Evolutionary conservation across 2,888 invertebrate species (phyloP).

Genomic region (Maniola hyperantus): DNA sequence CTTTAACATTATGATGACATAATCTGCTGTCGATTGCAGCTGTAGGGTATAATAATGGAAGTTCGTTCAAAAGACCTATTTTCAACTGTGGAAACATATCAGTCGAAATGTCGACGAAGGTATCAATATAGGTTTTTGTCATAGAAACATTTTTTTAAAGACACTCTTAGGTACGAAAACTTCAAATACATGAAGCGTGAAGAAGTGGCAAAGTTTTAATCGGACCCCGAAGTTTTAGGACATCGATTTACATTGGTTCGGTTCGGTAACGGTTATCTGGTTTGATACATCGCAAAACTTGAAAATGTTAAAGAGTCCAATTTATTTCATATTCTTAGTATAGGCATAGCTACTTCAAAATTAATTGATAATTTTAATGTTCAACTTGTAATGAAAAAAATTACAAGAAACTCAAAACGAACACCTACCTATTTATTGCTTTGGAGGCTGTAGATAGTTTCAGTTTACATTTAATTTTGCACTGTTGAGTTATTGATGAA

Average conservation of each 20-base stretch:
- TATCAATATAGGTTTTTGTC: background rate
- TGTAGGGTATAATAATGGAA: no score
- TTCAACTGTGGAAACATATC: no score
- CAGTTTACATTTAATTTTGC: no score
- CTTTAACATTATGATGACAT: no score
- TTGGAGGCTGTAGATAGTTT: no score
- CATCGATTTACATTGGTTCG: constrained; percentile 14
- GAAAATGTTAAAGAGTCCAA: background rate
- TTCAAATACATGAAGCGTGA: background rate
- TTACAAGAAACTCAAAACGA: background rate
- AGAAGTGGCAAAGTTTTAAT: constrained; percentile 13
- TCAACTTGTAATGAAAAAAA: no score
- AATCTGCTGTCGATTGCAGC: no score
- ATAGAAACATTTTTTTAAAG: background rate
- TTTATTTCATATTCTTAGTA: background rate
- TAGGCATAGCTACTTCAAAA: background rate
- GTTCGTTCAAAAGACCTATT: no score
- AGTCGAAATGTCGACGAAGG: background rate
- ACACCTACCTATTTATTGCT: no score
- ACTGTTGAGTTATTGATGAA: no score
- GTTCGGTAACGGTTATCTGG: constrained; percentile 8
- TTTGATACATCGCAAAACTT: constrained; percentile 8
- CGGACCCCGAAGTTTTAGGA: constrained; percentile 2
- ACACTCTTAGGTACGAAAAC: background rate
- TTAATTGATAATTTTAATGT: no score